Conservation (phyloP, 1,140 invertebrate genomes). For the Halesus radiatus region DNA sequence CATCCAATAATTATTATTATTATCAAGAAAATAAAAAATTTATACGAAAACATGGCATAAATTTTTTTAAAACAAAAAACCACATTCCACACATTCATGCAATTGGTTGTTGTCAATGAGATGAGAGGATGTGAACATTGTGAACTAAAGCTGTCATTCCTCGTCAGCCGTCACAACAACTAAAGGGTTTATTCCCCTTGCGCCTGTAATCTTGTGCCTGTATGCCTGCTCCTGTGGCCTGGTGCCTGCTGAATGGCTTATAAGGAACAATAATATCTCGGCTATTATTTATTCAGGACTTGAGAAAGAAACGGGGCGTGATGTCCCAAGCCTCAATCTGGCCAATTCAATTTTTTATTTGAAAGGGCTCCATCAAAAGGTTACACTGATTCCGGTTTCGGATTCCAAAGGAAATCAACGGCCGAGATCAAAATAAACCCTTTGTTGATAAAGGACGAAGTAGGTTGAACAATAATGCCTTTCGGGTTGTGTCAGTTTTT, state of each 20-base stretch:
- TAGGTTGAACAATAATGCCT: background rate
- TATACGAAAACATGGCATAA: no score
- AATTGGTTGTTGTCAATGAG: no score
- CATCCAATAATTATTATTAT: no score
- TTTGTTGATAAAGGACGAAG: conserved; percentile 10
- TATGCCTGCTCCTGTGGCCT: background rate
- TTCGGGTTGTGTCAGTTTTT: no score
- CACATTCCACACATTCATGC: no score
- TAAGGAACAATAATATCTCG: conserved; percentile 22
- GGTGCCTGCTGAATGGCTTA: background rate
- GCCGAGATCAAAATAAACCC: conserved; percentile 20
- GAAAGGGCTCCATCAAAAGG: conserved; percentile 28
- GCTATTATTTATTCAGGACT: conserved; percentile 42
- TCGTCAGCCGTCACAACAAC: background rate
- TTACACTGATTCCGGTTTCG: conserved; percentile 33
- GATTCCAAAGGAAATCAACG: background rate
- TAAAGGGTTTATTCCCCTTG: background rate
- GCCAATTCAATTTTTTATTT: conserved; percentile 25
- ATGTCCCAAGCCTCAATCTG: conserved; percentile 32
- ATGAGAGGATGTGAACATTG: background rate
- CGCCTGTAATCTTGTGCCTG: background rate
- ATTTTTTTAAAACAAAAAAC: no score
- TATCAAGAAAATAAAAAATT: no score
- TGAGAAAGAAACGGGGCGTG: conserved; percentile 41
- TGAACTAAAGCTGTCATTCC: conserved; percentile 9